phyloP scores from a whole-genome alignment of 1,140 invertebrate species.

The Linepithema humile region DNA sequence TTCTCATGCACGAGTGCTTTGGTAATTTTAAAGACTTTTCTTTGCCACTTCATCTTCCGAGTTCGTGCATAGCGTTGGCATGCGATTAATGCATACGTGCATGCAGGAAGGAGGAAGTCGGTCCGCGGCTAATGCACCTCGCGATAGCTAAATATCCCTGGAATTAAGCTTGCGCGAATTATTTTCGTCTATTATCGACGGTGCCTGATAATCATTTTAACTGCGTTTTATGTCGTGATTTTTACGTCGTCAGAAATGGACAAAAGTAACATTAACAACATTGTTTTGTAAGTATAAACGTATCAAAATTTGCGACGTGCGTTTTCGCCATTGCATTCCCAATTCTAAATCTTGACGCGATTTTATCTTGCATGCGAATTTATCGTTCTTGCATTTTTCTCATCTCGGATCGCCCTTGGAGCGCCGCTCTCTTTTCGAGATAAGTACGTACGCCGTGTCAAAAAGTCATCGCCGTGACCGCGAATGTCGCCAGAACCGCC shows the following conservation, averaged over 20 bases:
- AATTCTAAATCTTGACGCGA: neutral
- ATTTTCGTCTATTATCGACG: conserved; percentile 35
- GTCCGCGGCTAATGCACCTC: conserved; percentile 2
- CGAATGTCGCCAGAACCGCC: conserved; percentile 42
- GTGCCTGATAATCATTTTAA: conserved; percentile 11
- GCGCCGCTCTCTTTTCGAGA: neutral
- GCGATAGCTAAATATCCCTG: conserved; percentile 34
- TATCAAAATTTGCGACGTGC: neutral
- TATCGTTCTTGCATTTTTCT: neutral
- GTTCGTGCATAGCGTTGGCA: conserved; percentile 21
- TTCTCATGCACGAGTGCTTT: neutral
- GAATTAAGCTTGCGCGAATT: conserved; percentile 38
- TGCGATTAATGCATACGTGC: conserved; percentile 41
- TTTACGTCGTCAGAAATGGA: neutral
- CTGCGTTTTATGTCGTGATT: neutral
- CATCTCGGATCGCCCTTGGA: neutral
- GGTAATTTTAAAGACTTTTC: neutral
- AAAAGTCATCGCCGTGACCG: neutral
- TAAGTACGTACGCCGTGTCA: neutral
- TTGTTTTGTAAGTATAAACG: neutral
- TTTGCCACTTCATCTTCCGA: conserved; percentile 16
- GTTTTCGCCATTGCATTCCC: neutral
- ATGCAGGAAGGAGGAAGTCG: conserved; percentile 47
- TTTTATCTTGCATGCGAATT: neutral
- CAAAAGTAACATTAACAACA: neutral